These are phyloP conservation scores for Caranx ignobilis DNA, from an alignment of 2,113 vertebrate genomes.

Conservation along the genomic window DNA sequence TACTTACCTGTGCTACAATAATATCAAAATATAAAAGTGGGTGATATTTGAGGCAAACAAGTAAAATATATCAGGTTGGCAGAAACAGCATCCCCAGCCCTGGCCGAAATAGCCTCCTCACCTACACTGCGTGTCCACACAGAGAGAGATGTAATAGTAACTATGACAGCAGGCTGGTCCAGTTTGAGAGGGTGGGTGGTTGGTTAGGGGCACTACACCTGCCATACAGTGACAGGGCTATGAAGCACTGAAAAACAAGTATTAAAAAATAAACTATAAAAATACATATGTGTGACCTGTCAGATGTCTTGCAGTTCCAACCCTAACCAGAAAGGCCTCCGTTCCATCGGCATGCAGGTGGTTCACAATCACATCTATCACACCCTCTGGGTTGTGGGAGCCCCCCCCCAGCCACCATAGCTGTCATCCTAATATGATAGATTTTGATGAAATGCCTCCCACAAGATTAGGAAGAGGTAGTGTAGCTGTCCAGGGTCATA, in stretches of 20 bases:
- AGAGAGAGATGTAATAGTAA: not conserved
- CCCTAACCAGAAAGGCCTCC: constrained; percentile 41
- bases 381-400: constrained; percentile 48
- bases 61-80: not conserved
- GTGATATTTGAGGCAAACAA: not conserved
- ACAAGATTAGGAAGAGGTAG: constrained; percentile 51
- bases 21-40: not conserved
- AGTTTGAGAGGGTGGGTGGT: not conserved
- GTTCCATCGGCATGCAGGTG: constrained; percentile 47
- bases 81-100: not conserved
- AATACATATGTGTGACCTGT: constrained; percentile 12
- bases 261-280: not conserved
- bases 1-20: not conserved
- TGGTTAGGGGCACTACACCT: not conserved
- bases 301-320: constrained; percentile 30
- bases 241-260: not conserved
- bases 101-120: not conserved
- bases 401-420: constrained; percentile 42
- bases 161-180: not conserved
- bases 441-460: constrained; percentile 70
- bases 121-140: not conserved
- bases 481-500: constrained; percentile 54
- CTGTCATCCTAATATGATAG: constrained; percentile 67
- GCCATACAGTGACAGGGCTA: not conserved
- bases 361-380: constrained; percentile 61